Conservation (phyloP, 1,140 invertebrate genomes). For the Aphidius gifuensis region DNA sequence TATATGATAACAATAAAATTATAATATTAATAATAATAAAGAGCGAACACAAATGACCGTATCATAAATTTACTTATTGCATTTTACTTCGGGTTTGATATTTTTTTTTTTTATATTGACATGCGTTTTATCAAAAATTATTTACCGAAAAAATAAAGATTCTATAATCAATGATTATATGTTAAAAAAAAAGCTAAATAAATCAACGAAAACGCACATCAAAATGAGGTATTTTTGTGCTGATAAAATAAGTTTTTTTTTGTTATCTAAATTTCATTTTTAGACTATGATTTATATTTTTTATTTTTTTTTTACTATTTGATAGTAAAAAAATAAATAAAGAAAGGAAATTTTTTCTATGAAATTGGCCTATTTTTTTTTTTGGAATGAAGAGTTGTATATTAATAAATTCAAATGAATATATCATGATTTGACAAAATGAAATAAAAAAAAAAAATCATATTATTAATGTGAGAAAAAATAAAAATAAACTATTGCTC, state of each 20-base stretch:
- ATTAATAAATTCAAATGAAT: neutral
- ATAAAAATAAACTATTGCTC: slow-evolving; percentile 3
- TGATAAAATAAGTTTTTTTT: too few species aligned
- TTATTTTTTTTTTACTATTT: neutral
- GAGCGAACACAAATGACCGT: slow-evolving; percentile 20
- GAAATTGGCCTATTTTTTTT: slow-evolving; percentile 15
- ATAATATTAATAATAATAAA: slow-evolving; percentile 1
- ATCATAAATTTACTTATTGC: slow-evolving; percentile 28
- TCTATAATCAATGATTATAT: slow-evolving; percentile 16
- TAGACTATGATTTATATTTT: neutral
- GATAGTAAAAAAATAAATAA: neutral
- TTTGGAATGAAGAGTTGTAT: slow-evolving; percentile 18
- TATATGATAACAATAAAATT: slow-evolving; percentile 4
- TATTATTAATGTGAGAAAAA: slow-evolving; percentile 2
- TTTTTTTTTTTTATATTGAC: too few species aligned
- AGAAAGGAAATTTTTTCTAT: too few species aligned
- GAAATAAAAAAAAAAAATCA: slow-evolving; percentile 2
- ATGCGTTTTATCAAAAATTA: too few species aligned
- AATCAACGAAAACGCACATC: too few species aligned
- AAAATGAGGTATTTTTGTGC: too few species aligned
- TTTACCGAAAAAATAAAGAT: neutral
- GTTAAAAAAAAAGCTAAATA: neutral
- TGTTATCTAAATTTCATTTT: neutral
- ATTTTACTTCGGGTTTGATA: slow-evolving; percentile 3
- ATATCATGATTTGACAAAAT: neutral